Conservation (phyloP, 1,140 invertebrate genomes). For the Zaprionus ghesquierei region DNA sequence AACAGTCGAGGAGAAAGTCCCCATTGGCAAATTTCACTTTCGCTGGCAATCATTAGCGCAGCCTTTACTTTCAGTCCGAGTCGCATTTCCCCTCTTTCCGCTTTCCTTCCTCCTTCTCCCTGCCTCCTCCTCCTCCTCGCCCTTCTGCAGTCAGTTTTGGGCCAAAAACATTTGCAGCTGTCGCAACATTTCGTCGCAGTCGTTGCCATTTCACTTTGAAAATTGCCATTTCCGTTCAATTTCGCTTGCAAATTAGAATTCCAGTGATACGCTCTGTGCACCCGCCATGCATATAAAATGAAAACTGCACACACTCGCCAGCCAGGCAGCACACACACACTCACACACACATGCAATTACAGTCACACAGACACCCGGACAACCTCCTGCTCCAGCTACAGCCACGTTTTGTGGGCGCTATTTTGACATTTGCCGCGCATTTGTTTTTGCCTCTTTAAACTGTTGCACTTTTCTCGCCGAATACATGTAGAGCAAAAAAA, state of each 20-base stretch:
- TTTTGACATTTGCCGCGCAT: constrained; percentile 56
- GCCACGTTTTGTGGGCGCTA: constrained; percentile 33
- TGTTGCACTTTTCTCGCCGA: constrained; percentile 63
- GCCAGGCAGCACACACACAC: neutral
- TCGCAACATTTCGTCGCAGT: constrained; percentile 61
- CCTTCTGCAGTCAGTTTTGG: neutral
- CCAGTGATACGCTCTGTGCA: constrained; percentile 71
- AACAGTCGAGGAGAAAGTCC: neutral
- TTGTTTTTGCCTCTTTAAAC: constrained; percentile 57
- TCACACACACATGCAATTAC: constrained; percentile 1
- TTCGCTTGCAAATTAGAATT: constrained; percentile 80
- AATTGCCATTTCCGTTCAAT: constrained; percentile 81
- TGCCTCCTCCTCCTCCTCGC: neutral
- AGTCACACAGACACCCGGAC: neutral
- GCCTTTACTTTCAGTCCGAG: neutral
- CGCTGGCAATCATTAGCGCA: constrained; percentile 11
- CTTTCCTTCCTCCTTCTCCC: neutral
- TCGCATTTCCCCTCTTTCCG: neutral
- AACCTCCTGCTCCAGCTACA: neutral
- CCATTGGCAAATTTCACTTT: constrained; percentile 1
- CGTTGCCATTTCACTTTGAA: constrained; percentile 78
- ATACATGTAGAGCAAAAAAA: constrained; percentile 42
- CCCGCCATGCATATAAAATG: constrained; percentile 70
- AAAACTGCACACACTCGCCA: constrained; percentile 18
- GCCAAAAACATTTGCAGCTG: constrained; percentile 44